Evolutionary conservation across 2,797 vertebrate genomes (phyloP), one percentile per base, ranked within the genome.

Genomic region (Enteromius fasciolatus): DNA sequence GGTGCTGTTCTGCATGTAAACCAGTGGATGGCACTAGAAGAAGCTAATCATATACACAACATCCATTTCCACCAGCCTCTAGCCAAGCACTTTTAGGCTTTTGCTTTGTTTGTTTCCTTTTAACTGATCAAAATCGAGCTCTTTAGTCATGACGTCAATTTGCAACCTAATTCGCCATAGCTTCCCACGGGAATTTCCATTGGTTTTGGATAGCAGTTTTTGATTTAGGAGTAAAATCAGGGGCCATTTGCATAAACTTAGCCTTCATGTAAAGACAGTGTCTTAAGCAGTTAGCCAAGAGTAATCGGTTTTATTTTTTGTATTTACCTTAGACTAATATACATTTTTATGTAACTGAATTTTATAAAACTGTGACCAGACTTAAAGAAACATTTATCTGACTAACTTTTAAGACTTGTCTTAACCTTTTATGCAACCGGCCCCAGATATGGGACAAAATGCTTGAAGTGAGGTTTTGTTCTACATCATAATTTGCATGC

Each of bases 1-100:
- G 78, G 59, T 82, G 79, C 57, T 23, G 33, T 78, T 82, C n/a
- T 73, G 28, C 48, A 41, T 23, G 33, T 2, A 61, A 82, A 61
- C 78, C 86, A 85, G 61, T 28, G 70, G 84, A 64, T 83, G 86
- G 78, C 84, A 75, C 61, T 83, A 36, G 66, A 41, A 81, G 64
- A 46, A 68, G 18, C 50, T 46, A 57, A 69, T 78, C 25, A 46
- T 12, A 54, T 0, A 36, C 25, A 64, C 23, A 52, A 6, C 39
- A 66, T 8, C 33, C 18, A 80, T 52, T 70, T 28, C 23, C 18
- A 48, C n/a, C n/a, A 10, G 57, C 5, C 18, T 50, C 20, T 12
- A 31, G 36, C 18, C 63, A 57, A 68, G n/a, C 33, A 39, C 44
- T 72, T 74, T 50, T 28, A 28, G 23, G n/a, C 17, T 23, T 75